Evolutionary conservation across 1,140 invertebrate genomes (phyloP), one percentile per base, ranked within the genome.

Genomic region (Phymorhynchus buccinoides): DNA sequence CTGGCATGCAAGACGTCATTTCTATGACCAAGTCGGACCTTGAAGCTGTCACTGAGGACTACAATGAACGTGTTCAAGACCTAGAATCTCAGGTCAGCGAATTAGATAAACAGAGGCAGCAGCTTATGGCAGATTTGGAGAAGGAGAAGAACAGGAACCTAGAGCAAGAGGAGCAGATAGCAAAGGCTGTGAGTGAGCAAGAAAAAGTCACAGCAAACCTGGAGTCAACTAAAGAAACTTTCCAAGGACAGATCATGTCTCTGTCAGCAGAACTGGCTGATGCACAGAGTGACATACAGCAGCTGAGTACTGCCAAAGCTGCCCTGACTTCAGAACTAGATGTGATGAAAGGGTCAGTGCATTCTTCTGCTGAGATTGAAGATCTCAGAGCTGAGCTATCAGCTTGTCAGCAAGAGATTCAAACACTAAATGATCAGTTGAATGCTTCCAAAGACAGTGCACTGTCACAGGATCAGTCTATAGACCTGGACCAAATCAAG

Each of bases 401-500:
- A 22, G 56, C 44, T 7, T 42, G 73, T 48, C 48, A 83, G 30
- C 82, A 84, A n/a, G 81, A 86, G 41, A 48, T 79, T 32, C 75
- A 83, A 37, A 42, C 75, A 52, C 81, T 66, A 3, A 83, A 80
- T 4, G 81, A 84, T 3, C 68, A 82, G 41, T 39, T 80, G 42
- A 39, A 16, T 81, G 66, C 71, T 56, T 9, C n/a, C 3, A 30
- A 37, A 62, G 48, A 82, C 39, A 82, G 37, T 14, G 30, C 16
- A 41, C 41, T 42, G 14, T 62, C 62, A 27, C 39, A 71, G 81
- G 22, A 41, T 6, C 44, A 80, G 35, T n/a, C 41, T 35, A 7
- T 79, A 66, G 86, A 79, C 30, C 27, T 62, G 27, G 84, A 84
- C 42, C 52, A 80, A 42, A 56, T 85, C 66, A 87, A 87, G 73